Percentiles rank a stretch among this genome's conserved stretches.
Conservation (phyloP, 2,797 vertebrate genomes). For the Microctenopoma lineatum region DNA sequence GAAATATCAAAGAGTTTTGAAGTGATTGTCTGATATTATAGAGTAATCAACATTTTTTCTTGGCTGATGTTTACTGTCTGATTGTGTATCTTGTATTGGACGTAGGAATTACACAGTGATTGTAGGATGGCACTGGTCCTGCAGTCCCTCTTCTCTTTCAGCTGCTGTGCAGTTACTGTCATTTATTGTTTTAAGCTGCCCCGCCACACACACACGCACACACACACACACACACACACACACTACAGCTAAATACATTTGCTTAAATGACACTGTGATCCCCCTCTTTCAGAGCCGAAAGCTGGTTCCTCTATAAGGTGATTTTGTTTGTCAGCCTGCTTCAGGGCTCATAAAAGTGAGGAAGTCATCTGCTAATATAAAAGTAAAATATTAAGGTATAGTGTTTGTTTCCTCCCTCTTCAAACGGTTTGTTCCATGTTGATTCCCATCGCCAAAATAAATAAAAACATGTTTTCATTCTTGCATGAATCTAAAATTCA, state of each 20-base stretch:
- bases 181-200: slow-evolving; percentile 55
- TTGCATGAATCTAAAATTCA: slow-evolving; percentile 39
- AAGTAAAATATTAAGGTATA: not conserved
- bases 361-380: slow-evolving; percentile 15
- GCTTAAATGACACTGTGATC: slow-evolving; percentile 69
- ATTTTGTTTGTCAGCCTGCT: slow-evolving; percentile 28
- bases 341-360: slow-evolving; percentile 23
- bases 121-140: slow-evolving; percentile 55
- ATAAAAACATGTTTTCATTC: slow-evolving; percentile 16
- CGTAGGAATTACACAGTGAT: slow-evolving; percentile 55
- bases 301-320: slow-evolving; percentile 19
- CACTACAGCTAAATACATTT: slow-evolving; percentile 52
- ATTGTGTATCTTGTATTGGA: slow-evolving; percentile 39
- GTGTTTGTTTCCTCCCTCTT: slow-evolving; percentile 23
- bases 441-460: slow-evolving; percentile 39
- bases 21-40: slow-evolving; percentile 46
- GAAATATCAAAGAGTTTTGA: slow-evolving; percentile 47
- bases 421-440: slow-evolving; percentile 18
- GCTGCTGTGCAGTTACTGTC: slow-evolving; percentile 82
- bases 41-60: slow-evolving; percentile 41
- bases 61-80: slow-evolving; percentile 37
- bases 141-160: slow-evolving; percentile 66
- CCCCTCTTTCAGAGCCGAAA: too few species aligned
- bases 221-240: not conserved
- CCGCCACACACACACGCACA: slow-evolving; percentile 28